phyloP scores from a whole-genome alignment of 2,113 vertebrate genomes.

The Butorides virescens region DNA sequence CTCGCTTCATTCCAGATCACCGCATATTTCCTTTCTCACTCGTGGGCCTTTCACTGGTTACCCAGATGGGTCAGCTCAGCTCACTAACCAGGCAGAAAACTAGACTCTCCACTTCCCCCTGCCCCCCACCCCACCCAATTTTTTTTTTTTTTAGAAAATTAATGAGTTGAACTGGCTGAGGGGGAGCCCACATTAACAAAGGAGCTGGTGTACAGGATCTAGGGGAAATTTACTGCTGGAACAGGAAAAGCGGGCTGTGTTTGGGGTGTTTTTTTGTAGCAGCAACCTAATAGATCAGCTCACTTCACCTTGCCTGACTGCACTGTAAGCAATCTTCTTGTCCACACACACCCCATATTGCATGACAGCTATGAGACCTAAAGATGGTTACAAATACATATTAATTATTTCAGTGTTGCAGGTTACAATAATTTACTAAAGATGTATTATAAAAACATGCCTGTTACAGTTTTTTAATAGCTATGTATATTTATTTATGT shows the following conservation, averaged over 20 bases:
- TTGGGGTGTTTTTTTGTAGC: background rate
- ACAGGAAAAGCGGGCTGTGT: background rate
- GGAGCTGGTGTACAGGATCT: background rate
- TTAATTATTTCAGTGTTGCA: background rate
- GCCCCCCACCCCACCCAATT: fast-evolving
- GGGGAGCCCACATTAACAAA: background rate
- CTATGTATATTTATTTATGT: background rate
- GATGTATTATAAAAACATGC: background rate
- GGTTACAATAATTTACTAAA: background rate
- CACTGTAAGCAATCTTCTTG: background rate
- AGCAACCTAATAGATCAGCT: background rate
- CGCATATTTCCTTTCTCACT: background rate
- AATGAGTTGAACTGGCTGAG: background rate
- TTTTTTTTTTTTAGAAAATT: background rate
- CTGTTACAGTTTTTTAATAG: background rate
- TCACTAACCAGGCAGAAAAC: background rate
- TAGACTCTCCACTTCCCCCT: background rate
- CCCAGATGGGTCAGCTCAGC: background rate
- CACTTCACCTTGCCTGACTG: background rate
- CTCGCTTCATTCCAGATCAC: background rate
- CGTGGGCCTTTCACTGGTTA: background rate
- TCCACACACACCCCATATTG: background rate
- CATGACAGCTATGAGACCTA: background rate
- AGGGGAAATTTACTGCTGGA: background rate
- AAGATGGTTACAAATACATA: background rate